Evolutionary conservation across 2,797 vertebrate species (phyloP), one percentile per base, ranked within the genome.

Genomic region (Cryptoprocta ferox): DNA sequence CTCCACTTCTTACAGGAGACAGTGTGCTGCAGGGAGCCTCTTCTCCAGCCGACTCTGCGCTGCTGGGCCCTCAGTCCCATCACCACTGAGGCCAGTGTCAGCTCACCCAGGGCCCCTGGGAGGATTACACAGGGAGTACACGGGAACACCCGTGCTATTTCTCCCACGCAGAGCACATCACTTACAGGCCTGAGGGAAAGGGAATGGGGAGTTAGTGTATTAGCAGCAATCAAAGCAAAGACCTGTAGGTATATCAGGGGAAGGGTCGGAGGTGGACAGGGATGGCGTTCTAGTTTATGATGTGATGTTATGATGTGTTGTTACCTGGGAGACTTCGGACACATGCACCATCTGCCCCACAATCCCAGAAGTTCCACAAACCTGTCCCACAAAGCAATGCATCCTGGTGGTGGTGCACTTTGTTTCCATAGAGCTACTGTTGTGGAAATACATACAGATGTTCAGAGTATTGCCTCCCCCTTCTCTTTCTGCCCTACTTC

Each of bases 191-290:
- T 4, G 16, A 19, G 32, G 32, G 21, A 39, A 95, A 63, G 71
- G 0, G 0, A 0, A 93, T 68, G 35, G 4, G 0, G 0, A 13
- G 12, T 93, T 94, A 26, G 86, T 80, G 15, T 42, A 5, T 0
- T 75, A 97, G 68, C 84, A 75, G 80, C 50, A 97, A 56, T 83
- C 92, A 94, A 65, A 94, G 63, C 92, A 94, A 65, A 94, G 68
- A 12, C 53, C 61, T 28, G 6, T 7, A 35, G 14, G 30, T 32
- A 16, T 37, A 63, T 61, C 35, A 18, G 9, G 28, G 45, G 35
- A 48, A 48, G 61, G 10, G 79, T 82, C 7, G 6, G 68, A 45
- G 26, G 76, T 37, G 42, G 32, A 73, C 45, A 68, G 32, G 53
- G 7, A 35, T 3, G 39, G 76, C 32, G 5, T 85, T 82, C 19